A percentile compares a stretch with the other conserved stretches of the same genome.
These are phyloP conservation scores for Athalia rosae DNA, from an alignment of 2,888 invertebrate species.

Conservation along the genomic window DNA sequence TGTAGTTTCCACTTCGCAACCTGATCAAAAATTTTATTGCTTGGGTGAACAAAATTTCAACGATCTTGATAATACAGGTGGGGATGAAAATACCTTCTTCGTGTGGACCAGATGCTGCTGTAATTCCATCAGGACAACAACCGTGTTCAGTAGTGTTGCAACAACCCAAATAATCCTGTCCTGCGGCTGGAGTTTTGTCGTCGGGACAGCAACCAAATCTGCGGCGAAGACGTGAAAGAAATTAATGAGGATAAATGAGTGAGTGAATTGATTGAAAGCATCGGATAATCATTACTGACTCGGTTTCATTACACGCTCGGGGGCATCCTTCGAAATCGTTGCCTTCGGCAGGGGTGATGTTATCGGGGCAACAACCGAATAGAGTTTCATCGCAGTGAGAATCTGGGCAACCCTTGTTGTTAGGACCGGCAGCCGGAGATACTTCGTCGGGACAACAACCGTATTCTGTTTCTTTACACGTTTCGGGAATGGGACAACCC, in stretches of 20 bases:
- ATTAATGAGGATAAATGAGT: slow-evolving; percentile 11
- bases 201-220: slow-evolving; percentile 77
- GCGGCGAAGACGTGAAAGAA: slow-evolving; percentile 45
- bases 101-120: slow-evolving; percentile 80
- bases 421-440: slow-evolving; percentile 83
- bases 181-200: slow-evolving; percentile 72
- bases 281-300: slow-evolving; percentile 69
- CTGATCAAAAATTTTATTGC: slow-evolving; percentile 48
- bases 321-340: slow-evolving; percentile 91
- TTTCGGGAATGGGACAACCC: slow-evolving; percentile 84
- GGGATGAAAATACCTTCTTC: slow-evolving; percentile 71
- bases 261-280: neutral
- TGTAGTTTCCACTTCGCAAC: slow-evolving; percentile 61
- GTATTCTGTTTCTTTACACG: slow-evolving; percentile 84
- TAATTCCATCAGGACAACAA: slow-evolving; percentile 83
- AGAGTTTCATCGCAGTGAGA: slow-evolving; percentile 84
- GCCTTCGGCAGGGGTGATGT: slow-evolving; percentile 85
- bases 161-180: slow-evolving; percentile 71
- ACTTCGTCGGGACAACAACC: slow-evolving; percentile 91
- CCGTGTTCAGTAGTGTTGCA: slow-evolving; percentile 76
- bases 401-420: slow-evolving; percentile 85
- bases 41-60: neutral
- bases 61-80: neutral
- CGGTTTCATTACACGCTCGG: slow-evolving; percentile 76
- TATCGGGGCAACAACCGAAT: slow-evolving; percentile 92